These are phyloP conservation scores for Axinella damicornis DNA, from an alignment of 37 sponge, comb jelly and placozoan genomes.

Conservation along the genomic window DNA sequence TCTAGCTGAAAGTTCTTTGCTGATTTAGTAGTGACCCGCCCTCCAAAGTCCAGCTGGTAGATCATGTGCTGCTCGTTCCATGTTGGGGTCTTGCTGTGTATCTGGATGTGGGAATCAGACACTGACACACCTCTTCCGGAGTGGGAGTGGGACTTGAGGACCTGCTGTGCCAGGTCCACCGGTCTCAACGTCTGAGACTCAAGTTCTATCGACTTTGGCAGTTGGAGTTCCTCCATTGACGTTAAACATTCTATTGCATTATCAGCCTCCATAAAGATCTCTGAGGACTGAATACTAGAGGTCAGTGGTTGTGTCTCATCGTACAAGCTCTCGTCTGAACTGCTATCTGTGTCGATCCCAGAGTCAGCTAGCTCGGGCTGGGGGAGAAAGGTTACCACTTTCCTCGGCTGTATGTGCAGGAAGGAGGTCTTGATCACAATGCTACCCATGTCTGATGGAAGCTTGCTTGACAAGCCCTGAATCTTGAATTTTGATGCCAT, in stretches of 20 bases:
- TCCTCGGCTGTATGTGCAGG: slow-evolving; percentile 93
- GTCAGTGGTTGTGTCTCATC: slow-evolving; percentile 11
- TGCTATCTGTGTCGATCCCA: slow-evolving; percentile 75
- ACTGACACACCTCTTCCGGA: slow-evolving; percentile 13
- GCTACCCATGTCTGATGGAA: slow-evolving; percentile 78
- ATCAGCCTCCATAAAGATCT: slow-evolving; percentile 48
- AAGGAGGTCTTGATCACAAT: slow-evolving; percentile 88
- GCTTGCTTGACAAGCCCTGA: slow-evolving; percentile 60
- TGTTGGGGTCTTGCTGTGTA: slow-evolving; percentile 89
- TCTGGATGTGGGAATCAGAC: slow-evolving; percentile 72
- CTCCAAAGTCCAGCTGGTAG: slow-evolving; percentile 96
- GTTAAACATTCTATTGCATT: slow-evolving; percentile 48
- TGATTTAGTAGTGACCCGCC: slow-evolving; percentile 91
- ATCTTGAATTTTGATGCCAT: slow-evolving; percentile 92
- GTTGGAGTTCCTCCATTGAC: slow-evolving; percentile 62
- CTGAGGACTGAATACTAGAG: slow-evolving; percentile 11
- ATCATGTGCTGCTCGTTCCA: slow-evolving; percentile 97
- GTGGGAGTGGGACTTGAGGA: slow-evolving; percentile 1
- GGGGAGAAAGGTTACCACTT: slow-evolving; percentile 78
- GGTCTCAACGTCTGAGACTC: slow-evolving; percentile 39
- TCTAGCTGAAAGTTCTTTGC: slow-evolving; percentile 96
- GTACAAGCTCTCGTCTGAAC: slow-evolving; percentile 31
- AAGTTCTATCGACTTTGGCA: slow-evolving; percentile 33
- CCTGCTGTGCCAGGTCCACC: neutral
- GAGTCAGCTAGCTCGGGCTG: slow-evolving; percentile 73